Conservation (phyloP, 2,888 invertebrate genomes). For the Hermaeophaga mercurialis region DNA sequence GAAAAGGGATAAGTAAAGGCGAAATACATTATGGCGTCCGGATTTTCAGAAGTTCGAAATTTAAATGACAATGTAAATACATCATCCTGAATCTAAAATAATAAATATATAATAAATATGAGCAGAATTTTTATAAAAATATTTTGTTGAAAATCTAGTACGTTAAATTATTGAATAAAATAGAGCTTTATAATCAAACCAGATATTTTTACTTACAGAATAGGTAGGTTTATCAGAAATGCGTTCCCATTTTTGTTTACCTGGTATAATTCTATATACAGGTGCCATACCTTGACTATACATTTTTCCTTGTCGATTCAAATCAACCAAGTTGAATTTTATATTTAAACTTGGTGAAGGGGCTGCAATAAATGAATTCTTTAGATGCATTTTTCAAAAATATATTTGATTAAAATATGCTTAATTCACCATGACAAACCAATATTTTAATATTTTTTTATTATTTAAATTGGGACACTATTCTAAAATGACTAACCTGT, state of each 20-base stretch:
- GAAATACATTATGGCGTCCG: constrained; percentile 77
- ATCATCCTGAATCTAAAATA: constrained; percentile 69
- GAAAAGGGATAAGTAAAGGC: constrained; percentile 92
- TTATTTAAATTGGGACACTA: no score
- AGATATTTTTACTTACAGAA: constrained; percentile 62
- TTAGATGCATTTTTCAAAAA: no score
- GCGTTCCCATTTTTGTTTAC: constrained; percentile 82
- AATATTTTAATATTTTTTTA: no score
- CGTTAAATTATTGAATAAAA: background rate
- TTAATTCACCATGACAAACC: no score
- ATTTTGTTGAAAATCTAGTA: background rate
- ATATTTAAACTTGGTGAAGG: constrained; percentile 63
- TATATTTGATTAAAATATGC: no score
- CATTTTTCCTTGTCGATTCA: constrained; percentile 89
- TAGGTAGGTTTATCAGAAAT: constrained; percentile 80
- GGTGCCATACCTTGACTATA: constrained; percentile 91
- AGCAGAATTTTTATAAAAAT: background rate
- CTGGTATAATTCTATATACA: constrained; percentile 76
- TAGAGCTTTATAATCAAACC: background rate
- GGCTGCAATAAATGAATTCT: background rate
- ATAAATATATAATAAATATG: background rate
- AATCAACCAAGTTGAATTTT: constrained; percentile 82
- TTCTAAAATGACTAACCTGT: no score
- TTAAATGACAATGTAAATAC: constrained; percentile 78
- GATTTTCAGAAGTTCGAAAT: constrained; percentile 72